These are phyloP conservation scores for Belgica antarctica DNA, from an alignment of 2,888 invertebrate genomes.

Conservation along the genomic window DNA sequence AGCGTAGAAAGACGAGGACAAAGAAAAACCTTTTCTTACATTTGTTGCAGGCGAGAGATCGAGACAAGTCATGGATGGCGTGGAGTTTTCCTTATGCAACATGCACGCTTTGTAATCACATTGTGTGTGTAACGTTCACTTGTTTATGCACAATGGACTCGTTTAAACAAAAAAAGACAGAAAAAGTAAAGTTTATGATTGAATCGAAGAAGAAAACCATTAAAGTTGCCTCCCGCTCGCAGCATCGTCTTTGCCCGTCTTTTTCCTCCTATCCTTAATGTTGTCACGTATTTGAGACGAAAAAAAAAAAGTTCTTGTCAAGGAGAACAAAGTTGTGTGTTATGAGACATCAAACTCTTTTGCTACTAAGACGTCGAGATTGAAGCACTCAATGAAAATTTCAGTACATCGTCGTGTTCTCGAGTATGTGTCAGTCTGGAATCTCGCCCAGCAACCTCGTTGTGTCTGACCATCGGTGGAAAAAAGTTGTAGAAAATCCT, in stretches of 20 bases:
- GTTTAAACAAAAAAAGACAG: not conserved
- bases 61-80: no score
- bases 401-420: no score
- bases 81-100: conserved; percentile 28
- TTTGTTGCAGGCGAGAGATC: not conserved
- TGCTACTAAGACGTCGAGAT: no score
- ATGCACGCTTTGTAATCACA: conserved; percentile 20
- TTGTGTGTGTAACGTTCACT: not conserved
- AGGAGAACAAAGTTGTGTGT: not conserved
- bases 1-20: not conserved
- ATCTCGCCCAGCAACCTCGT: no score
- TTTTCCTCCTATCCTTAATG: not conserved
- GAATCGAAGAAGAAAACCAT: conserved; percentile 29
- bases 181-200: conserved; percentile 37
- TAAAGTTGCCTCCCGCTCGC: conserved; percentile 6
- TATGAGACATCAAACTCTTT: no score
- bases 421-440: no score
- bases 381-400: no score
- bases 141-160: not conserved
- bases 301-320: not conserved
- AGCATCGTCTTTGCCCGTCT: not conserved
- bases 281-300: not conserved
- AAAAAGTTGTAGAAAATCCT: no score
- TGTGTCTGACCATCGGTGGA: no score
- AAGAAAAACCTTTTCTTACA: not conserved